phyloP scores from a whole-genome alignment of 2,888 invertebrate species.

The Horisme vitalbata region DNA sequence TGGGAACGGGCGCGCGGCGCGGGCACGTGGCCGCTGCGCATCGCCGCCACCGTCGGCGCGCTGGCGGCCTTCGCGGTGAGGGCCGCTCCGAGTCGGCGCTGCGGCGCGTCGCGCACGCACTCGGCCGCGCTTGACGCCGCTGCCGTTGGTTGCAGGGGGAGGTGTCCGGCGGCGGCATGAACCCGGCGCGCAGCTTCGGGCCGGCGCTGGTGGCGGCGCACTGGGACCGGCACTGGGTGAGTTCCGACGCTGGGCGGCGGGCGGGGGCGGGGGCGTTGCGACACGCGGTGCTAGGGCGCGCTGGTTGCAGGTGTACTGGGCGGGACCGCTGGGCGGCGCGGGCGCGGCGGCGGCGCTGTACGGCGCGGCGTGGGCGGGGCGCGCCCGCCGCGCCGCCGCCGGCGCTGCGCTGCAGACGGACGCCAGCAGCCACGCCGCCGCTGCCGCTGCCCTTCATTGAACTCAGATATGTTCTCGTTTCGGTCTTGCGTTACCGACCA shows the following conservation, averaged over 20 bases:
- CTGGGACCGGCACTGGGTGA: constrained; percentile 87
- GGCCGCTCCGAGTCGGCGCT: constrained; percentile 18
- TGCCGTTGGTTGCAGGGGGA: constrained; percentile 82
- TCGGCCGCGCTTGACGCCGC: not conserved
- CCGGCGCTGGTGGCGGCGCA: constrained; percentile 86
- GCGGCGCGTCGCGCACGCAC: not conserved
- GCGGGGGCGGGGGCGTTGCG: constrained; percentile 35
- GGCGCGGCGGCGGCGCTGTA: constrained; percentile 32
- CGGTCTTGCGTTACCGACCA: too few relatives aligned
- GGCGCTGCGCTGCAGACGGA: too few relatives aligned
- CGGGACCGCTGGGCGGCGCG: constrained; percentile 77
- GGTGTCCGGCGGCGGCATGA: constrained; percentile 88
- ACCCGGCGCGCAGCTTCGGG: constrained; percentile 87
- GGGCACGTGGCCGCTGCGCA: constrained; percentile 86
- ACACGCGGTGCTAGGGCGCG: constrained; percentile 14
- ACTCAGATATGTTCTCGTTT: too few relatives aligned
- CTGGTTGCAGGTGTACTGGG: constrained; percentile 83
- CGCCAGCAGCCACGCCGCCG: not conserved
- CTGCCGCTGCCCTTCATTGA: too few relatives aligned
- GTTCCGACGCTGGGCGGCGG: constrained; percentile 45
- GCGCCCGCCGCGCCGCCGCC: constrained; percentile 4
- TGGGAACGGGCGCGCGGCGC: constrained; percentile 87
- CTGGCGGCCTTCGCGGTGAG: constrained; percentile 85
- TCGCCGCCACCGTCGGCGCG: constrained; percentile 84
- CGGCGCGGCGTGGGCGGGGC: constrained; percentile 16